Evolutionary conservation across 2,113 vertebrate species (phyloP), one percentile per base, ranked within the genome.

Genomic region (Chinchilla lanigera): DNA sequence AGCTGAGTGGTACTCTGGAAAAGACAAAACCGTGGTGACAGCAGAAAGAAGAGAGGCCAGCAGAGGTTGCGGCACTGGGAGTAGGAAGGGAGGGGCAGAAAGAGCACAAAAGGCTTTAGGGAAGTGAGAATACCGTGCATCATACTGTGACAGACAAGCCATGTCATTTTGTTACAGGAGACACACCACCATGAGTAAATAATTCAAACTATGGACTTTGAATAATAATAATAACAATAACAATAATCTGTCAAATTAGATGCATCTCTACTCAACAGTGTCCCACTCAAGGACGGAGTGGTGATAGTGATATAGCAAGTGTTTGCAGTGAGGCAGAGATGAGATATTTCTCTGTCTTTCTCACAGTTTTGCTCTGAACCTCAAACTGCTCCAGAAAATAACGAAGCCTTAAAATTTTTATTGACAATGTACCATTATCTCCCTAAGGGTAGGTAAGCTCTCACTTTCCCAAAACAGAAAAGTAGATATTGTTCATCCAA

Each of bases 261-360:
- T 26, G 54, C 4, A 47, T 17, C 14, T 54, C 1, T 41, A 65
- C 5, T 19, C 60, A 52, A 5, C 61, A 61, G 19, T 33, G 0
- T 35, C 7, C 22, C 19, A 41, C 16, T 14, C 26, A n/a, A 6
- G 12, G 24, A 28, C 5, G 1, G 22, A 17, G 9, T 5, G 20
- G 20, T 35, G 0, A 9, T 3, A 13, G 73, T 17, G 7, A 5
- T 5, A 38, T 2, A 10, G 17, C 3, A 4, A 7, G 3, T 35
- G 0, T 3, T 28, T n/a, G 11, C 16, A 5, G 41, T 86, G 13
- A 1, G 38, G 3, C 3, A 47, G 11, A 41, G 50, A 56, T 3
- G 47, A 13, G 19, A 13, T 41, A 28, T 65, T n/a, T 78, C 19
- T 19, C 0, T 56, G 33, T 38, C 17, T 65, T 75, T 10, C 44